phyloP scores from a whole-genome alignment of 2,888 invertebrate genomes.

The Latheticus oryzae region DNA sequence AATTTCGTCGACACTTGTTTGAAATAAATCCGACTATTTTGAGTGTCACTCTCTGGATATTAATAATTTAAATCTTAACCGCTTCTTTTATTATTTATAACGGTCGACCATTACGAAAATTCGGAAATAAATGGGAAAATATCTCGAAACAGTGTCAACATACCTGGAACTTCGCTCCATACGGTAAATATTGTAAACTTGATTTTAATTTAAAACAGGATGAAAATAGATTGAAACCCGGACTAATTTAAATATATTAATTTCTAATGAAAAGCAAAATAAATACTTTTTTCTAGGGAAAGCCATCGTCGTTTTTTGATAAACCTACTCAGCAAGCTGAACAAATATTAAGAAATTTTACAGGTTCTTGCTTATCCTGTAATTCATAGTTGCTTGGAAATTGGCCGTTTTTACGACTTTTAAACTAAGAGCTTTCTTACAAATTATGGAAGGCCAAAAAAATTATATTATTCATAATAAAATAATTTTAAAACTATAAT shows the following conservation, averaged over 20 bases:
- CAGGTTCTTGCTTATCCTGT: too few species aligned
- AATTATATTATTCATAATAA: too few species aligned
- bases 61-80: conserved; percentile 37
- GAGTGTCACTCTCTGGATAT: conserved; percentile 27
- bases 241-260: conserved; percentile 26
- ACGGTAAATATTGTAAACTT: conserved; percentile 21
- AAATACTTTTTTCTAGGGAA: too few species aligned
- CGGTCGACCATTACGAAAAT: conserved; percentile 28
- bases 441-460: too few species aligned
- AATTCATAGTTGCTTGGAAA: too few species aligned
- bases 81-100: conserved; percentile 30
- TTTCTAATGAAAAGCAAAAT: conserved; percentile 12
- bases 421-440: too few species aligned
- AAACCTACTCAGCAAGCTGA: too few species aligned
- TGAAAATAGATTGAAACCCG: neutral
- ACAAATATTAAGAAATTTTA: too few species aligned
- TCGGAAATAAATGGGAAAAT: conserved; percentile 31
- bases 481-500: too few species aligned
- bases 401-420: too few species aligned
- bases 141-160: conserved; percentile 28
- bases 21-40: conserved; percentile 24
- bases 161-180: conserved; percentile 24
- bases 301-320: too few species aligned
- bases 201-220: conserved; percentile 26
- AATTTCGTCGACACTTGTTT: conserved; percentile 31